Conservation (phyloP, 2,113 vertebrate species). For the Dinomys branickii region DNA sequence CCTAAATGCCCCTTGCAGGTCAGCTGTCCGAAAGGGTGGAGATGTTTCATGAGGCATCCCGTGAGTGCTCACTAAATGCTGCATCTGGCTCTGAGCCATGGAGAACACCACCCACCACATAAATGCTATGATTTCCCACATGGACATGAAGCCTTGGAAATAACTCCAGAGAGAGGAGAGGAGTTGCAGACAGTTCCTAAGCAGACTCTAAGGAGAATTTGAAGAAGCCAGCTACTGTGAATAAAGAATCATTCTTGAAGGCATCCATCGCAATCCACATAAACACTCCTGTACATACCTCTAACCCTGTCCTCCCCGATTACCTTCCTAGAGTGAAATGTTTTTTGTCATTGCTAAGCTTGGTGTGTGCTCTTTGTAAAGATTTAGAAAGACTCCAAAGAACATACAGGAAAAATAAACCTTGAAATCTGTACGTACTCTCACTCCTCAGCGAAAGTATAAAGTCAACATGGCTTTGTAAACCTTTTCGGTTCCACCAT, state of each 20-base stretch:
- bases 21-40: background rate
- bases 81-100: background rate
- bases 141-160: background rate
- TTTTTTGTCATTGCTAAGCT: background rate
- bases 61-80: background rate
- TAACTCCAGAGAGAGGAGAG: background rate
- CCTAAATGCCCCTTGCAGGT: background rate
- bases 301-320: background rate
- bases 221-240: background rate
- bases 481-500: background rate
- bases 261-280: background rate
- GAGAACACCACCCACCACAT: background rate
- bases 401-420: background rate
- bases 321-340: background rate
- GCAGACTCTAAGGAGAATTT: background rate
- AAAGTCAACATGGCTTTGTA: background rate
- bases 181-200: background rate
- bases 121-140: background rate
- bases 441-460: background rate
- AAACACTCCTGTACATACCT: background rate
- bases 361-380: background rate
- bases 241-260: background rate
- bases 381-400: conserved; percentile 35
- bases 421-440: background rate
- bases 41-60: background rate